Percentiles rank a stretch among this genome's conserved stretches.
phyloP scores from a whole-genome alignment of 2,888 invertebrate genomes.

The Nomada hirtipes region DNA sequence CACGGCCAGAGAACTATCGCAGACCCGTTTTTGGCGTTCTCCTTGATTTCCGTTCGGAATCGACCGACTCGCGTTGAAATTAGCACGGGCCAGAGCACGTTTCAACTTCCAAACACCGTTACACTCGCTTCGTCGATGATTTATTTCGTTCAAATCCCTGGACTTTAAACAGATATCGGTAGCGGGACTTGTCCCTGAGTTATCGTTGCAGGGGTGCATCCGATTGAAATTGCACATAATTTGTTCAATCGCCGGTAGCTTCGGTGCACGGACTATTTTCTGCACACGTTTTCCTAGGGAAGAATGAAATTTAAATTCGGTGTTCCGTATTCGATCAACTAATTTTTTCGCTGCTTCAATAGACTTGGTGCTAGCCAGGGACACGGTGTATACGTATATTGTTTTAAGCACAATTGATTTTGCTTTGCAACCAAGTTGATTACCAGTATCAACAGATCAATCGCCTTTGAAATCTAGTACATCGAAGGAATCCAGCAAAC shows the following conservation, averaged over 20 bases:
- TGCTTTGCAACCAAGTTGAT: too few species aligned
- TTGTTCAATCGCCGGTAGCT: neutral
- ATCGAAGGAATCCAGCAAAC: too few species aligned
- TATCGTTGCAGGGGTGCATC: neutral
- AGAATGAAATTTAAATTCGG: too few species aligned
- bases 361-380: too few species aligned
- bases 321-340: too few species aligned
- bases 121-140: neutral
- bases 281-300: too few species aligned
- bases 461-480: too few species aligned
- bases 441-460: neutral
- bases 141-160: constrained; percentile 2
- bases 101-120: neutral
- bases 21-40: constrained; percentile 44
- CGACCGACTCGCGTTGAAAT: constrained; percentile 12
- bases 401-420: too few species aligned
- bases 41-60: constrained; percentile 40
- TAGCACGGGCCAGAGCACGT: neutral
- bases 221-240: neutral
- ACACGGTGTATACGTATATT: too few species aligned
- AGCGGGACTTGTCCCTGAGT: neutral
- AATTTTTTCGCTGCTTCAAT: too few species aligned
- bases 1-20: constrained; percentile 66
- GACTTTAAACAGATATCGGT: neutral
- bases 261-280: too few species aligned